A percentile compares a stretch with the other conserved stretches of the same genome.
Conservation (phyloP, 2,888 invertebrate species). For the Reticulitermes lucifugus region DNA sequence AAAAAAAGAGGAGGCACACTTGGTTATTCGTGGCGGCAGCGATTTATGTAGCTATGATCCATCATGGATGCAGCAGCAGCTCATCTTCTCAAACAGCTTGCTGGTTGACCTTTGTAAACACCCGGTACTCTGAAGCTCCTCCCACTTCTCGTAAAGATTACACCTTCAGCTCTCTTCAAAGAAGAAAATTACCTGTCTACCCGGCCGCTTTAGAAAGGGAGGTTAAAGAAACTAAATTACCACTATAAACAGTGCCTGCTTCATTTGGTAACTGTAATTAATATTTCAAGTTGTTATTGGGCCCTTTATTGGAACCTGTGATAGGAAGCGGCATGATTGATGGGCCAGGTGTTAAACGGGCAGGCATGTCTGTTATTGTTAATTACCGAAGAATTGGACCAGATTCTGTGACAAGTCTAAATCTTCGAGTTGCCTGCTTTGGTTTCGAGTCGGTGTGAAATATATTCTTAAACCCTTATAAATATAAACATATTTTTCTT, state of each 20-base stretch:
- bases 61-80: conserved; percentile 32
- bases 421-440: neutral
- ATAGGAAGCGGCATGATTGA: conserved; percentile 26
- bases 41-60: conserved; percentile 36
- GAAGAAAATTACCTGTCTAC: conserved; percentile 30
- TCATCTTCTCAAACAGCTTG: conserved; percentile 13
- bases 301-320: conserved; percentile 36
- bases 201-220: conserved; percentile 8
- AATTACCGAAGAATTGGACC: conserved; percentile 22
- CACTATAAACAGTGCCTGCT: conserved; percentile 50
- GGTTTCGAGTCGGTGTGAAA: neutral
- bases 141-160: conserved; percentile 35
- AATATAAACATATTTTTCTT: no score
- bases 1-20: neutral
- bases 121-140: conserved; percentile 35
- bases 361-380: conserved; percentile 32
- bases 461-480: no score
- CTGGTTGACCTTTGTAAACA: conserved; percentile 43
- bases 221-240: conserved; percentile 48
- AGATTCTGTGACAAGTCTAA: neutral
- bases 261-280: conserved; percentile 52
- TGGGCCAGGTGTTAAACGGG: conserved; percentile 41
- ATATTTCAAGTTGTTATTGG: conserved; percentile 51
- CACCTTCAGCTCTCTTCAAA: conserved; percentile 38
- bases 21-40: conserved; percentile 14